A percentile compares a stretch with the other conserved stretches of the same genome.
phyloP scores from a whole-genome alignment of 2,113 vertebrate species.

The Python bivittatus region DNA sequence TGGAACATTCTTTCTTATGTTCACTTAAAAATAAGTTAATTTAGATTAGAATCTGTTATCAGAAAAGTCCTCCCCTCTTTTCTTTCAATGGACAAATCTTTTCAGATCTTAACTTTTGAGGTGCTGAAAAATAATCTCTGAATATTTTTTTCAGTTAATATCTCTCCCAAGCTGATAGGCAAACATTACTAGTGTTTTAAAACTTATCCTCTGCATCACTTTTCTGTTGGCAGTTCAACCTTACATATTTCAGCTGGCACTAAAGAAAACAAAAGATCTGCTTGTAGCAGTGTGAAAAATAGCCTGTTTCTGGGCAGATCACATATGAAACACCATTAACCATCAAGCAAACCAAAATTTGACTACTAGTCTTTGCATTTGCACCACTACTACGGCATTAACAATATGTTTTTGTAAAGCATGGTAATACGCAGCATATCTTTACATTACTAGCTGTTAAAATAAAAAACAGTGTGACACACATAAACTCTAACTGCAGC shows the following conservation, averaged over 20 bases:
- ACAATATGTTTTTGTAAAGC: not conserved
- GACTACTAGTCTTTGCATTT: not conserved
- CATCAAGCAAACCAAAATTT: not conserved
- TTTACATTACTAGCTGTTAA: not conserved
- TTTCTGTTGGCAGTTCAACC: not conserved
- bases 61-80: not conserved
- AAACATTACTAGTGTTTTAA: not conserved
- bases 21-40: not conserved
- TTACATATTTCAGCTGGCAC: not conserved
- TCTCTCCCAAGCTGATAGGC: not conserved
- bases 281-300: not conserved
- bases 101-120: not conserved
- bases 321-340: not conserved
- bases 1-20: not conserved
- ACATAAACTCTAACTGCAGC: not conserved
- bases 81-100: not conserved
- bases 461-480: not conserved
- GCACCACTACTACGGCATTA: not conserved
- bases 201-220: not conserved
- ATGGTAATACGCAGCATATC: not conserved
- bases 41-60: not conserved
- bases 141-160: not conserved
- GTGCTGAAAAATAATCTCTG: not conserved
- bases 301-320: not conserved
- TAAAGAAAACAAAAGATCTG: not conserved